Base-by-base conservation (phyloP, 1,140 invertebrate genomes). In the Luehdorfia chinensis region DNA sequence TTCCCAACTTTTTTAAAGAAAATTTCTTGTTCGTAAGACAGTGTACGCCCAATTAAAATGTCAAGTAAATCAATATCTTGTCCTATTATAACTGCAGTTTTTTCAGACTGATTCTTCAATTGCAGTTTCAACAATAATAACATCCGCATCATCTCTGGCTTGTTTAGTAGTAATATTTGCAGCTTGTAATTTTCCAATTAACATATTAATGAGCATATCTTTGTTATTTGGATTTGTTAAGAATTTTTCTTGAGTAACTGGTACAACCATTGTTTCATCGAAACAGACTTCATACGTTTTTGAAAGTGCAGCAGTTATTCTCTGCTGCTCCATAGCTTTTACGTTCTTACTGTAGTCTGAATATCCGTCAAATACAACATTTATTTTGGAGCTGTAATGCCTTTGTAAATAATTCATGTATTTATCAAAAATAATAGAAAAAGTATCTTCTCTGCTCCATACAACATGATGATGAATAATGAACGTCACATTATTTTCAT, bases 41-140 rank as follows among this genome's bases (percentile, higher is more conserved):
- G 57, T 48, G 56, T 59, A 55, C 54, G 54, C 51, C 47, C 58
- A 51, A 69, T 75, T 48, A 73, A 59, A 66, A 76, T 50, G 33
- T 79, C 60, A 9, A 79, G 55, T 32, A 77, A 55, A 67, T 78
- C 75, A 28, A 76, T 71, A 58, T 81, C 74, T 70, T 79, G 59
- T 50, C 63, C 61, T 33, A 75, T 59, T 30, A 83, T 68, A 45
- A 71, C 52, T 21, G 59, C 49, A 63, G 59, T 59, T 15, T 63
- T 66, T 59, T 68, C 21, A 51, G 45, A 34, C 61, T 52, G 63
- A 72, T 63, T 45, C 23, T 31, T 27, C 66, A 55, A 76, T 71
- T 37, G 71, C 66, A 51, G 66, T 71, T 16, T 72, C 55, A 33
- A 75, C 52, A 19, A 80, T 77, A 4, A 74, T 48, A 52, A 69